Conservation (phyloP, 2,888 invertebrate genomes). For the Ochropacha duplaris region DNA sequence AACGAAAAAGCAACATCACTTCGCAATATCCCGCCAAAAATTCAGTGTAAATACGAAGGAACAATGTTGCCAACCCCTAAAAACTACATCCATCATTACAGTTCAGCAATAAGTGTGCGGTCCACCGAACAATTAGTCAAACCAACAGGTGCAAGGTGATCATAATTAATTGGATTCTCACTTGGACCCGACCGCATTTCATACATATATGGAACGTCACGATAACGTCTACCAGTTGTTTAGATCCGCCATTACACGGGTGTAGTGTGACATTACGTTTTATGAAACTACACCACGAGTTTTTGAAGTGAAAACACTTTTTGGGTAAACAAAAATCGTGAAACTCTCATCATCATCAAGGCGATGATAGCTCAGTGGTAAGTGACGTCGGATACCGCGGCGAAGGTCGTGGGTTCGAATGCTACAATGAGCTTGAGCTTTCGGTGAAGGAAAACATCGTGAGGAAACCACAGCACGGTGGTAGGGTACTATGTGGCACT, state of each 20-base stretch:
- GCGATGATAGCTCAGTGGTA: too few relatives aligned
- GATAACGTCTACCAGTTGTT: not conserved
- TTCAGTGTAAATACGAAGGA: not conserved
- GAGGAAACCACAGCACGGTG: too few relatives aligned
- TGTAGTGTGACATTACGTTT: not conserved
- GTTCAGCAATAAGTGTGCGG: conserved; percentile 2
- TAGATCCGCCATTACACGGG: not conserved
- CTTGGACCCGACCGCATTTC: conserved; percentile 20
- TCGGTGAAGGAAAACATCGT: too few relatives aligned
- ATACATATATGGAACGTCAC: conserved; percentile 26
- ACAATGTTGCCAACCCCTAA: not conserved
- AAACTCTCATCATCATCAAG: too few relatives aligned
- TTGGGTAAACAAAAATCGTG: too few relatives aligned
- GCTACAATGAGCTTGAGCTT: too few relatives aligned
- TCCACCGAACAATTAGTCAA: conserved; percentile 2
- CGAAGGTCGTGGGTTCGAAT: too few relatives aligned
- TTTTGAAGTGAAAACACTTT: not conserved
- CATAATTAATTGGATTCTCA: conserved; percentile 49
- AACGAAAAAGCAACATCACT: too few relatives aligned
- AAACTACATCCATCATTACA: not conserved
- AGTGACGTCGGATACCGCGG: too few relatives aligned
- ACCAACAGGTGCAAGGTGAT: conserved; percentile 36
- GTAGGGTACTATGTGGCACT: too few relatives aligned
- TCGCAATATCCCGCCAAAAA: too few relatives aligned
- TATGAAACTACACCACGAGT: not conserved